These are phyloP conservation scores for Pegoplata infirma DNA, from an alignment of 2,888 invertebrate species.

Conservation along the genomic window DNA sequence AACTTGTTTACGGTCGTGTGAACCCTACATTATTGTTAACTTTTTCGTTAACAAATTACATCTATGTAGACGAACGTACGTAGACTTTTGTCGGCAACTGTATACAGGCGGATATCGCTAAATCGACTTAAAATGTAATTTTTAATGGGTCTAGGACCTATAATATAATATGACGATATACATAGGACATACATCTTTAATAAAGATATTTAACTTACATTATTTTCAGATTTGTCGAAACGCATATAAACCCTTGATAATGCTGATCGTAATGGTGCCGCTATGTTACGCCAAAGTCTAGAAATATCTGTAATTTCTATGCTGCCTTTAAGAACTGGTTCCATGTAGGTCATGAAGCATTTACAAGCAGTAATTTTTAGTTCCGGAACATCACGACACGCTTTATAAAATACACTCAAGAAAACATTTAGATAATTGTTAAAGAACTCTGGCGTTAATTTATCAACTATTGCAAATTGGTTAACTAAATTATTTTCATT, in stretches of 20 bases:
- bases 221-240: conserved; percentile 76
- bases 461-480: conserved; percentile 70
- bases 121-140: no score
- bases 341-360: conserved; percentile 87
- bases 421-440: conserved; percentile 89
- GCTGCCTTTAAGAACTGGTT: conserved; percentile 85
- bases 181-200: no score
- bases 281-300: conserved; percentile 89
- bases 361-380: conserved; percentile 88
- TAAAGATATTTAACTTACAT: conserved; percentile 26
- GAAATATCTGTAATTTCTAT: conserved; percentile 83
- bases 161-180: no score
- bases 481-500: conserved; percentile 62
- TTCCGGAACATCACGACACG: conserved; percentile 91
- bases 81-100: no score
- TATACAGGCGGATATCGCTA: no score
- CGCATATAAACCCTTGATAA: conserved; percentile 88
- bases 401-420: conserved; percentile 89
- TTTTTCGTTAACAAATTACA: no score
- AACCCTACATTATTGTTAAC: no score
- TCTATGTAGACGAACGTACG: no score
- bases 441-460: conserved; percentile 80
- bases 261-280: conserved; percentile 85
- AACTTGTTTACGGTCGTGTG: no score
- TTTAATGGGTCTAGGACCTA: no score